These are phyloP conservation scores for Paracentrotus lividus DNA, from an alignment of 53 echinoderm and acorn worm genomes.

Conservation along the genomic window DNA sequence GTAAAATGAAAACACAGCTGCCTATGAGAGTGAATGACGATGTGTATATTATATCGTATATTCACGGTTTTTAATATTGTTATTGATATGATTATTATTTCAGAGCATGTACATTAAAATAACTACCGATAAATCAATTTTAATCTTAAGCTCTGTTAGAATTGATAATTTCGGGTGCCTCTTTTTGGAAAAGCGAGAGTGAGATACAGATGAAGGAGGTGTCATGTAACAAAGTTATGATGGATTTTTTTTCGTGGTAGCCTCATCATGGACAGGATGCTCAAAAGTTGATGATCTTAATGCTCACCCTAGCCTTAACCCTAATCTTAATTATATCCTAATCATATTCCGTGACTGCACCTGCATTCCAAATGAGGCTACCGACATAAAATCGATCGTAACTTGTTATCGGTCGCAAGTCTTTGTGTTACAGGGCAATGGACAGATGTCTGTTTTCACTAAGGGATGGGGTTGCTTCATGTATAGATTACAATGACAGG, in stretches of 20 bases:
- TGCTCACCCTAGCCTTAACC: too few relatives aligned
- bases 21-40: neutral
- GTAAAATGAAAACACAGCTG: conserved; percentile 4
- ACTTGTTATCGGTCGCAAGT: too few relatives aligned
- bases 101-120: conserved; percentile 33
- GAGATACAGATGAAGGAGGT: neutral
- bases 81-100: conserved; percentile 12
- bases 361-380: too few relatives aligned
- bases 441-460: too few relatives aligned
- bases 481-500: too few relatives aligned
- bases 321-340: too few relatives aligned
- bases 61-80: neutral
- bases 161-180: neutral
- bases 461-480: too few relatives aligned
- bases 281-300: too few relatives aligned
- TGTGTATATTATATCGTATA: neutral
- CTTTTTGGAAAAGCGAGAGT: neutral
- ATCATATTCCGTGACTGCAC: too few relatives aligned
- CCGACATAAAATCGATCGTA: too few relatives aligned
- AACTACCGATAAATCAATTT: neutral
- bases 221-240: neutral
- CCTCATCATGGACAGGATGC: too few relatives aligned
- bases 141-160: neutral
- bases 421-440: too few relatives aligned
- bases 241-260: neutral